Evolutionary conservation across 2,113 vertebrate genomes (phyloP).

Genomic region (Anoplopoma fimbria): DNA sequence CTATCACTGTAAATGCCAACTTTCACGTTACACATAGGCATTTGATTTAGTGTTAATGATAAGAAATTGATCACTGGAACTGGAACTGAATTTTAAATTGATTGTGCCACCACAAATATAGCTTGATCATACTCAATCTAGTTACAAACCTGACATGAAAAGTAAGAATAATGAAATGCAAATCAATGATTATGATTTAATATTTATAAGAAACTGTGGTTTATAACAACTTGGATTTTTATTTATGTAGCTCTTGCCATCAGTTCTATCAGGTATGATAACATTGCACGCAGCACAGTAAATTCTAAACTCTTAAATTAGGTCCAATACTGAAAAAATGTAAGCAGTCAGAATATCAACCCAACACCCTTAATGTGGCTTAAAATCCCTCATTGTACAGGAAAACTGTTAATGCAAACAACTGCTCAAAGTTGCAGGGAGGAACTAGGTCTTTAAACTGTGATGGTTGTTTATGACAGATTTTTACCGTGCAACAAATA

Average conservation of each 20-base stretch:
- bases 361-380: neutral
- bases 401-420: neutral
- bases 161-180: neutral
- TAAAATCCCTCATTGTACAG: neutral
- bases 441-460: conserved; percentile 8
- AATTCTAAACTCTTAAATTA: neutral
- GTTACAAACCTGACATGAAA: neutral
- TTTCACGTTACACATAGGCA: neutral
- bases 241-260: neutral
- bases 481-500: neutral
- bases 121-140: neutral
- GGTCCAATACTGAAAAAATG: neutral
- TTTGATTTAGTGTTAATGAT: conserved; percentile 4
- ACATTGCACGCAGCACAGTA: neutral
- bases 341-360: neutral
- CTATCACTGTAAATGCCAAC: neutral
- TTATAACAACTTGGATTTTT: neutral
- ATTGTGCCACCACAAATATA: conserved; percentile 7
- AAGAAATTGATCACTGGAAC: neutral
- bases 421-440: neutral
- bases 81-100: conserved; percentile 3
- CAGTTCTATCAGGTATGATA: neutral
- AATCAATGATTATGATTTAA: neutral
- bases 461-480: neutral
- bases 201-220: neutral